These are phyloP conservation scores for Gnathonemus longibarbis DNA, from an alignment of 2,113 vertebrate genomes.

Conservation along the genomic window DNA sequence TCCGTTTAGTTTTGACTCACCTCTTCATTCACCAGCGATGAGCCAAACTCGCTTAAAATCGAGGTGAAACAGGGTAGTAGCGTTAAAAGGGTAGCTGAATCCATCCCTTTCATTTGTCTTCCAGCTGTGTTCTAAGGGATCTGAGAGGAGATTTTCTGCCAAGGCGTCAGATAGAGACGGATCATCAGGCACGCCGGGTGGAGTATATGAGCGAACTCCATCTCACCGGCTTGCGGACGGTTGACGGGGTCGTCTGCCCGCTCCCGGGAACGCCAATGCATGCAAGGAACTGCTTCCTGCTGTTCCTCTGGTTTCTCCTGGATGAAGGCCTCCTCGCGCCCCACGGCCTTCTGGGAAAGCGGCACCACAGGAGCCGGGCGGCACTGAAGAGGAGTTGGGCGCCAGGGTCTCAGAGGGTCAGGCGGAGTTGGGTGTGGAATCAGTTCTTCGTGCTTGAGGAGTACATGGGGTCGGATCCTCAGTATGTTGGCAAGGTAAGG, in stretches of 20 bases:
- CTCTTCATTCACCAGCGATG: not conserved
- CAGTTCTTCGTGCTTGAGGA: conserved; percentile 96
- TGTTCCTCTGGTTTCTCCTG: conserved; percentile 83
- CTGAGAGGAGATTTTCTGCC: not conserved
- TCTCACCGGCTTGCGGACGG: not conserved
- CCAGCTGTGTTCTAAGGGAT: not conserved
- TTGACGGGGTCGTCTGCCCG: not conserved
- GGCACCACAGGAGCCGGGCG: conserved; percentile 29
- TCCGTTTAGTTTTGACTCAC: not conserved
- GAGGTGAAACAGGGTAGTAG: not conserved
- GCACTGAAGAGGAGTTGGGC: conserved; percentile 37
- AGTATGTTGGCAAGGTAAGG: conserved; percentile 92
- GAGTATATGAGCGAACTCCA: not conserved
- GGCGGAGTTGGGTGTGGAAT: conserved; percentile 96
- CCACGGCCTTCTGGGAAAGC: conserved; percentile 44
- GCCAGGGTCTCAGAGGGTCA: conserved; percentile 62
- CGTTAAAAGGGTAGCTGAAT: not conserved
- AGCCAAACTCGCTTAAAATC: not conserved
- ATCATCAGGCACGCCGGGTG: not conserved
- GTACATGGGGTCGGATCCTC: conserved; percentile 89
- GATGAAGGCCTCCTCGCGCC: conserved; percentile 73
- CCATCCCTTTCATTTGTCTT: not conserved
- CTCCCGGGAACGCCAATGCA: conserved; percentile 72
- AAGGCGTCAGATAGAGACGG: not conserved
- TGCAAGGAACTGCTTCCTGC: conserved; percentile 80